These are phyloP conservation scores for Hypselothyrea guttata DNA, from an alignment of 2,888 invertebrate species.

Conservation along the genomic window DNA sequence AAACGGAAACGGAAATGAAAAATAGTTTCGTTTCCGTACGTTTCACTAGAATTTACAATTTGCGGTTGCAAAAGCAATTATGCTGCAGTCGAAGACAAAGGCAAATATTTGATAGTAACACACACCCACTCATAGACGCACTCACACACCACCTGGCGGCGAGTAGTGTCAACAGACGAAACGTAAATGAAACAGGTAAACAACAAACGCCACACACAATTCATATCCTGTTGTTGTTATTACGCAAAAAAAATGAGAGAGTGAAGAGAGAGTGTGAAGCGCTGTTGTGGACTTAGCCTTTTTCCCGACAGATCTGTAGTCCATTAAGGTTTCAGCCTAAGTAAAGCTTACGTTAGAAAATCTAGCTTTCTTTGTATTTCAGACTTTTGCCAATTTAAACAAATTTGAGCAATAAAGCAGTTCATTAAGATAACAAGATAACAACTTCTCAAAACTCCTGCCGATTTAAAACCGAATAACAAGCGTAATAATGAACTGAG, in stretches of 20 bases:
- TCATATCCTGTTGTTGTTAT: constrained; percentile 49
- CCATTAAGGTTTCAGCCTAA: too few relatives aligned
- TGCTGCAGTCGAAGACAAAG: constrained; percentile 17
- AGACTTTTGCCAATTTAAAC: too few relatives aligned
- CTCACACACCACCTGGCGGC: constrained; percentile 44
- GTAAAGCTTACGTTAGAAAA: too few relatives aligned
- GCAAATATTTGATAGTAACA: constrained; percentile 10
- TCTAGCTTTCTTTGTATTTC: too few relatives aligned
- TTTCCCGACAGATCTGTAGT: too few relatives aligned
- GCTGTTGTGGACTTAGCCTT: background rate
- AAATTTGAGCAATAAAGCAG: too few relatives aligned
- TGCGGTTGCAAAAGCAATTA: constrained; percentile 55
- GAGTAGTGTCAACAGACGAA: constrained; percentile 34
- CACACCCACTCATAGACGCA: constrained; percentile 1
- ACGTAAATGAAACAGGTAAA: constrained; percentile 50
- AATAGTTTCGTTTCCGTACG: constrained; percentile 29
- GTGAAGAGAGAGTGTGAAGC: background rate
- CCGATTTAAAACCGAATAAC: too few relatives aligned
- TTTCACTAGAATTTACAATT: constrained; percentile 26
- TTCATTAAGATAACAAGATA: too few relatives aligned
- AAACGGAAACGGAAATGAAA: constrained; percentile 15
- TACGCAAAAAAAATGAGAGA: constrained; percentile 15
- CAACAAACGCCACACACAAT: constrained; percentile 41
- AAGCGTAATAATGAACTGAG: too few relatives aligned
- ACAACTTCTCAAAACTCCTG: too few relatives aligned